Base-by-base conservation (phyloP, 2,797 vertebrate species). In the Sciurus vulgaris region DNA sequence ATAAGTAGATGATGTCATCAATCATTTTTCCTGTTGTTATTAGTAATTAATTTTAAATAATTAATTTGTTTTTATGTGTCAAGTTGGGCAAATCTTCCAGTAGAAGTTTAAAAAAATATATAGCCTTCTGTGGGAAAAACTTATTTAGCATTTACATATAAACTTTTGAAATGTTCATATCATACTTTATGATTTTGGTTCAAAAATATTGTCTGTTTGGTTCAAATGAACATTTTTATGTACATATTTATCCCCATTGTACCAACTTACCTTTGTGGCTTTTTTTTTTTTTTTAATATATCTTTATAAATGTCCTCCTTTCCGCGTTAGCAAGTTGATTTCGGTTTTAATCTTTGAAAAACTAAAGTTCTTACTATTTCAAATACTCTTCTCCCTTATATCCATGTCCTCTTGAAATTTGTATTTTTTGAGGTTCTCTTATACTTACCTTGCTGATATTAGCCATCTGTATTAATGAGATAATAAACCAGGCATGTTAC, bases 381-480 rank as follows among this genome's bases (percentile, higher is more conserved):
- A 70, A 78, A 18, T 94, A 51, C 33, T 96, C 47, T 97, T 91
- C 92, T 93, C 88, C 67, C 49, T 18, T 20, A 33, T 86, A 9
- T 51, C 10, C 82, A 2, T 85, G 74, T 88, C 44, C 33, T 67
- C 94, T 74, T 77, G 38, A 26, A 65, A 35, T 91, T 96, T 97
- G 83, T 14, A 9, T 94, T 97, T 96, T 97, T 67, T 97, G 73
- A 97, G 89, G 61, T 97, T 98, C 90, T 96, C 87, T 70, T 94
- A 38, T 94, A 97, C 95, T 98, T 98, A 84, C 92, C 20, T 91
- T 97, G 61, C 47, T 97, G 95, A 89, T 98, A 97, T 97, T 98
- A 98, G 96, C 96, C 85, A 96, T 96, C 97, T 98, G 96, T 98
- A 97, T 98, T 98, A 97, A 98, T 98, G 94, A 97, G 97, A 98